Evolutionary conservation across 2,888 invertebrate genomes (phyloP).

Genomic region (Malacosoma neustria): DNA sequence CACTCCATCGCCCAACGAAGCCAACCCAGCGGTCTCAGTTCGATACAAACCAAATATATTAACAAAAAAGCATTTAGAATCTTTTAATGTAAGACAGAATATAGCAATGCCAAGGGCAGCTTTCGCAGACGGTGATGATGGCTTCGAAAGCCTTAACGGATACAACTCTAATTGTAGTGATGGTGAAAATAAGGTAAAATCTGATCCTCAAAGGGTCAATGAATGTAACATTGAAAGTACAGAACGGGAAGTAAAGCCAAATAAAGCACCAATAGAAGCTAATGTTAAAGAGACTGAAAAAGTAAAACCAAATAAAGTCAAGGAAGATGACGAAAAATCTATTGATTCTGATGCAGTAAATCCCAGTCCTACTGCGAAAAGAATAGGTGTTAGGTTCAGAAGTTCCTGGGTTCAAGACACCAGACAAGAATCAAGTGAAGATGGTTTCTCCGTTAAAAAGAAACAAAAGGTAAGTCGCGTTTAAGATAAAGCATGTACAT

Average conservation of each 20-base stretch:
- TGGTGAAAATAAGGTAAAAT: constrained; percentile 34
- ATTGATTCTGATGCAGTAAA: constrained; percentile 42
- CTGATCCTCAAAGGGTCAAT: constrained; percentile 10
- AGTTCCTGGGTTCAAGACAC: constrained; percentile 49
- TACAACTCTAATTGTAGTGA: constrained; percentile 83
- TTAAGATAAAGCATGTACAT: constrained; percentile 1
- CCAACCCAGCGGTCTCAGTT: constrained; percentile 37
- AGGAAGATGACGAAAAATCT: constrained; percentile 60
- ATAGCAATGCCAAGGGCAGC: constrained; percentile 33
- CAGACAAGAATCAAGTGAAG: constrained; percentile 46
- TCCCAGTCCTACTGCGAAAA: constrained; percentile 43
- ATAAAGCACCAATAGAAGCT: not conserved
- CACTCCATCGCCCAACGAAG: constrained; percentile 55
- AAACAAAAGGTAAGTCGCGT: constrained; percentile 45
- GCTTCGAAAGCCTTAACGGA: constrained; percentile 89
- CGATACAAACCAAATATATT: constrained; percentile 47
- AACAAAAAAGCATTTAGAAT: constrained; percentile 62
- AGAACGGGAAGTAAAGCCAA: constrained; percentile 14
- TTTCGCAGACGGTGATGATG: constrained; percentile 81
- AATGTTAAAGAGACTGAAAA: constrained; percentile 5
- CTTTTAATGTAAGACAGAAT: constrained; percentile 51
- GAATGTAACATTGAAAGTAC: constrained; percentile 11
- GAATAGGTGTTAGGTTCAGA: constrained; percentile 54
- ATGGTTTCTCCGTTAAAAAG: constrained; percentile 44
- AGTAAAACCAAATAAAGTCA: constrained; percentile 24